These are phyloP conservation scores for Cotesia congregata DNA, from an alignment of 2,888 invertebrate genomes.

Conservation along the genomic window DNA sequence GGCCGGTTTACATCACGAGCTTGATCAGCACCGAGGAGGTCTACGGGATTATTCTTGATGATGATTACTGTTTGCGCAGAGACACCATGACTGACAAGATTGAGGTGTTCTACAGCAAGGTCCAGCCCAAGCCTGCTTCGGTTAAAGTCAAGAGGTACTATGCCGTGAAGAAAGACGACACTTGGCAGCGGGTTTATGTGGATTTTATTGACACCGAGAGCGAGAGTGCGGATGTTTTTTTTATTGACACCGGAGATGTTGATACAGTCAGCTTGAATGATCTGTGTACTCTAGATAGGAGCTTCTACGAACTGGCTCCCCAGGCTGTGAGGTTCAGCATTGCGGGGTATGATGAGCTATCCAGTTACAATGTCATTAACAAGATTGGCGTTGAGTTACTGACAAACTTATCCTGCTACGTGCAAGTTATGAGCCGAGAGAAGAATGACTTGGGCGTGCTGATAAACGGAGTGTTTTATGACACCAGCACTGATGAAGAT, in stretches of 20 bases:
- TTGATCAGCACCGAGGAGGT: background rate
- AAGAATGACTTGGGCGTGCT: constrained; percentile 71
- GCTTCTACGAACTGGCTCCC: constrained; percentile 78
- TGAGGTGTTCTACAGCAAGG: constrained; percentile 64
- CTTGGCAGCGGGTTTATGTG: constrained; percentile 71
- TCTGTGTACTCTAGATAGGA: constrained; percentile 76
- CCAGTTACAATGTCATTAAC: constrained; percentile 67
- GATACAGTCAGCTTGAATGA: constrained; percentile 73
- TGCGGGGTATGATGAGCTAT: constrained; percentile 79
- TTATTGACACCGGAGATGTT: constrained; percentile 84
- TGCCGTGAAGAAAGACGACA: constrained; percentile 66
- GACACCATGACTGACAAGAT: constrained; percentile 66
- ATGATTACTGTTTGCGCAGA: constrained; percentile 61
- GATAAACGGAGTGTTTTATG: constrained; percentile 76
- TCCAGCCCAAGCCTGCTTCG: constrained; percentile 41
- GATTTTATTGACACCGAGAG: constrained; percentile 56
- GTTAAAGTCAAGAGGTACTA: constrained; percentile 69
- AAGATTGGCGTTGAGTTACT: constrained; percentile 68
- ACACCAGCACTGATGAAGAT: constrained; percentile 77
- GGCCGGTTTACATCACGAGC: constrained; percentile 15
- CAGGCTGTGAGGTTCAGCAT: constrained; percentile 82
- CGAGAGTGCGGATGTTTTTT: constrained; percentile 69
- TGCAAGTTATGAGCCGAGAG: constrained; percentile 68
- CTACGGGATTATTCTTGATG: background rate
- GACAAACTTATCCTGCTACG: constrained; percentile 74